Evolutionary conservation across 2,113 vertebrate genomes (phyloP), one percentile per base, ranked within the genome.

Genomic region (Phrynosoma platyrhinos): DNA sequence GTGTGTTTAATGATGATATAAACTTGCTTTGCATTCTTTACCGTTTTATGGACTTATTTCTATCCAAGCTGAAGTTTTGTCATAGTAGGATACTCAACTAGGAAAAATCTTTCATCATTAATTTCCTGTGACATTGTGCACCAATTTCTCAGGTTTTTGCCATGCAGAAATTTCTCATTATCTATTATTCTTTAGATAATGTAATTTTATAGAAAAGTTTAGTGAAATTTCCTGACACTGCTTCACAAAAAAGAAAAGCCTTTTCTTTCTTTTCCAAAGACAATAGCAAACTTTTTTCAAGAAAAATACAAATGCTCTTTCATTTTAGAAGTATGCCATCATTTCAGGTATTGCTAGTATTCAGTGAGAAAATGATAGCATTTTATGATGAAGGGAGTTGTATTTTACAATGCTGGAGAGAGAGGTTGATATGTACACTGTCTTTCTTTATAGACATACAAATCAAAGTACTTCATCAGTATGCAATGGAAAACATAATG

Each of bases 61-160:
- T 47, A 16, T 68, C 75, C 62, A 21, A 53, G 32, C 75, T 69
- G 21, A 79, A 66, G 42, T 69, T 79, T 68, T 32, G 3, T 79
- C 53, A 72, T 10, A 40, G n/a, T 40, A 4, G 36, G 47, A 8
- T 69, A n/a, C 23, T 20, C 23, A 21, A 9, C 66, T 71, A 72
- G 78, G 53, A 30, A 72, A 69, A 58, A 80, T 72, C 77, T 87
- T 80, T 58, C 78, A 87, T 72, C 78, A 80, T 66, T 87, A 87
- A 87, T 87, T 87, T 87, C 85, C 85, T 87, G 85, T 58, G 53
- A 42, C 68, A 81, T 58, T 72, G 27, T 36, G 72, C 32, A 58
- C 58, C 14, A 40, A 87, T 80, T 80, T 80, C 47, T 78, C 40
- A 47, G 2, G 25, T 27, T 80, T 58, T 87, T 87, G 47, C 77